These are phyloP conservation scores for Copidosoma floridanum DNA, from an alignment of 1,140 invertebrate species.

Conservation along the genomic window DNA sequence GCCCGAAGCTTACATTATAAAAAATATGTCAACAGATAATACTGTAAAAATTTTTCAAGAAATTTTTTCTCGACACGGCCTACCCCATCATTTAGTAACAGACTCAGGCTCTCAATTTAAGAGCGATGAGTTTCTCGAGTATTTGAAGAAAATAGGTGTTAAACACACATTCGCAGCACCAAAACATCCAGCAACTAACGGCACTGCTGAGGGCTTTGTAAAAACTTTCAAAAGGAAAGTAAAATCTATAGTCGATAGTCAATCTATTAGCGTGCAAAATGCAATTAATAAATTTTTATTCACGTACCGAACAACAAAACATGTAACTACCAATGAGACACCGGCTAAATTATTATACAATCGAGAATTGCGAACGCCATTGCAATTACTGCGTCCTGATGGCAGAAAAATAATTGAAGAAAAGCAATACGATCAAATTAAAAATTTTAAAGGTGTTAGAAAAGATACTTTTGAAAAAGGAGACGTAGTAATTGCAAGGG, in stretches of 20 bases:
- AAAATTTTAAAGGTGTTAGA: conserved; percentile 9
- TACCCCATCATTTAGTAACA: conserved; percentile 29
- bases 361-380: conserved; percentile 15
- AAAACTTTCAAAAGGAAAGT: conserved; percentile 6
- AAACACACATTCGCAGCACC: conserved; percentile 28
- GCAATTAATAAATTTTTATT: conserved; percentile 16
- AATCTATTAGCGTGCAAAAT: background rate
- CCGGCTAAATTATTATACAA: conserved; percentile 11
- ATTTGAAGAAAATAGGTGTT: conserved; percentile 35
- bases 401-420: conserved; percentile 10
- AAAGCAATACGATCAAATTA: conserved; percentile 4
- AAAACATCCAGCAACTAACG: conserved; percentile 40
- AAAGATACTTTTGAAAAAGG: background rate
- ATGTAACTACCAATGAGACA: conserved; percentile 5
- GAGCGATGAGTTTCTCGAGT: conserved; percentile 30
- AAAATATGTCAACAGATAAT: conserved; percentile 14
- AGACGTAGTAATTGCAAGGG: conserved; percentile 6
- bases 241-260: conserved; percentile 17
- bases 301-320: conserved; percentile 11
- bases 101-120: conserved; percentile 34
- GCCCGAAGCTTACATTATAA: background rate
- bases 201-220: conserved; percentile 38
- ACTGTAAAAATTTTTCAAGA: conserved; percentile 32
- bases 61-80: conserved; percentile 33
- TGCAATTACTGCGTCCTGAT: conserved; percentile 16